Percentiles rank a stretch among this genome's conserved stretches.
Conservation (phyloP, 2,113 vertebrate species). For the Aviceda subcristata region DNA sequence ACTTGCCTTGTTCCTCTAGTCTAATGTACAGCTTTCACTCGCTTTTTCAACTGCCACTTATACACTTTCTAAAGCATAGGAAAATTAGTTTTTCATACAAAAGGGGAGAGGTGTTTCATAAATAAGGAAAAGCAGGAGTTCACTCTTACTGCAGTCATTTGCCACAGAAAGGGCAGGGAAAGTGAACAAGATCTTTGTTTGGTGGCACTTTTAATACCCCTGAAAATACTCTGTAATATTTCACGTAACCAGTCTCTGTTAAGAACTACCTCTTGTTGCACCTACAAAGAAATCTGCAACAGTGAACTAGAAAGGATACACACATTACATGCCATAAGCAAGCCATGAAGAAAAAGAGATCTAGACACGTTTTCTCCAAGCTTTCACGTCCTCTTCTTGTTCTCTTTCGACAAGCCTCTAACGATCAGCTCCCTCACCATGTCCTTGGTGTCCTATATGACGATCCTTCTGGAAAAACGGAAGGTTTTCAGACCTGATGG, state of each 20-base stretch:
- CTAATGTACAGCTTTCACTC: background rate
- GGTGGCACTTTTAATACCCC: slow-evolving; percentile 2
- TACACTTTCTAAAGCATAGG: background rate
- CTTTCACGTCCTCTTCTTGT: background rate
- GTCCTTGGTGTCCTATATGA: background rate
- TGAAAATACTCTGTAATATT: background rate
- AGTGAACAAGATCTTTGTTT: slow-evolving; percentile 21
- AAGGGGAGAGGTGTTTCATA: slow-evolving; percentile 31
- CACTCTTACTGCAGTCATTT: slow-evolving; percentile 51
- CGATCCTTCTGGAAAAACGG: background rate
- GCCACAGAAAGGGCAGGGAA: slow-evolving; percentile 27
- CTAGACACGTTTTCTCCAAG: background rate
- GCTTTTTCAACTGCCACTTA: slow-evolving; percentile 20
- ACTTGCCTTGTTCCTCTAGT: slow-evolving; percentile 25
- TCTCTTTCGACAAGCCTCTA: background rate
- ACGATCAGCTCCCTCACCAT: background rate
- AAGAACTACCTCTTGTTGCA: background rate
- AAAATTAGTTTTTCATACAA: slow-evolving; percentile 39
- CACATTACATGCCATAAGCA: background rate
- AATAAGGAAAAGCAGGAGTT: slow-evolving; percentile 37
- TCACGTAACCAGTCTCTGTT: background rate
- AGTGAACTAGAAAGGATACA: background rate
- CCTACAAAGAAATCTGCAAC: background rate
- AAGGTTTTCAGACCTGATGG: background rate
- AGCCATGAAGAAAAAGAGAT: background rate